Conservation (phyloP, 2,888 invertebrate species). For the Ormyrus labotus region DNA sequence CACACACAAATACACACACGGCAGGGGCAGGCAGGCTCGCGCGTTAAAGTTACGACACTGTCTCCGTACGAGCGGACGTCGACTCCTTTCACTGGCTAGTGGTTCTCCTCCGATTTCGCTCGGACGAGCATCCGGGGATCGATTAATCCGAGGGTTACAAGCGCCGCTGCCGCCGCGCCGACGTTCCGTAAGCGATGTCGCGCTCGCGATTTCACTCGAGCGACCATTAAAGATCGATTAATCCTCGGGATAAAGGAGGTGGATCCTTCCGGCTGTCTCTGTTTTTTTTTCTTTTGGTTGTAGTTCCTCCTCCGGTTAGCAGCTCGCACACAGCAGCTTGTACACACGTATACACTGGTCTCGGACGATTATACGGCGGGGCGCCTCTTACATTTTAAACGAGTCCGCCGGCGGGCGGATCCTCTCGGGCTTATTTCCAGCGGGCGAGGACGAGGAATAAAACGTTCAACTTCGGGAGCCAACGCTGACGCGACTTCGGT, state of each 20-base stretch:
- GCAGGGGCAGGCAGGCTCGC: too few relatives aligned
- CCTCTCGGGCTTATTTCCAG: not conserved
- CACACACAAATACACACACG: not conserved
- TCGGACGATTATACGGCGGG: too few relatives aligned
- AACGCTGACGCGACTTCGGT: not conserved
- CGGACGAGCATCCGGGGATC: not conserved
- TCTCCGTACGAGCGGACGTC: not conserved
- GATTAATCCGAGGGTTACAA: not conserved
- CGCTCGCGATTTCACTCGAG: slow-evolving; percentile 2
- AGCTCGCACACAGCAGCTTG: not conserved
- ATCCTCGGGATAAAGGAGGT: not conserved
- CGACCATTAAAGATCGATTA: slow-evolving; percentile 10
- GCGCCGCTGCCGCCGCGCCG: not conserved
- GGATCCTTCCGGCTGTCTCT: not conserved
- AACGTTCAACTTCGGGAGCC: slow-evolving; percentile 10
- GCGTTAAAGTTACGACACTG: not conserved
- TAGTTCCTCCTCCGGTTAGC: too few relatives aligned
- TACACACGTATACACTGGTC: too few relatives aligned
- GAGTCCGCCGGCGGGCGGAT: not conserved
- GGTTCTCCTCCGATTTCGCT: not conserved
- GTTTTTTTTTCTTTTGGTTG: too few relatives aligned
- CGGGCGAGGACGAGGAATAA: not conserved
- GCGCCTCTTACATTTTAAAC: slow-evolving; percentile 31
- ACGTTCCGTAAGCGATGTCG: not conserved
- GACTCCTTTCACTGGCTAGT: slow-evolving; percentile 7